These are phyloP conservation scores for Noctua janthina DNA, from an alignment of 2,888 invertebrate species.

Conservation along the genomic window DNA sequence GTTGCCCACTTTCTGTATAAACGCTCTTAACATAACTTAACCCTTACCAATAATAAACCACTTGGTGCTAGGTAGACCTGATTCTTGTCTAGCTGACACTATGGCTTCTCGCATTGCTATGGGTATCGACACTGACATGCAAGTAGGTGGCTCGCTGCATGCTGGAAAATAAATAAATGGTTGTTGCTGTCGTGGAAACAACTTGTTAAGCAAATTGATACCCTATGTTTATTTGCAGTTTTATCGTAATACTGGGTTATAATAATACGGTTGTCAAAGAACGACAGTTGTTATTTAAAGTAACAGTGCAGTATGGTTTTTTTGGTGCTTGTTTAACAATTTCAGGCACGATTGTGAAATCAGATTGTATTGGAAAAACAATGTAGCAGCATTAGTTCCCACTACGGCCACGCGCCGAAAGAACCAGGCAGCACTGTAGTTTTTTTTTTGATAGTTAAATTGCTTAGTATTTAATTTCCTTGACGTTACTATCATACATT, in stretches of 20 bases:
- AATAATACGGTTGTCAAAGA: neutral
- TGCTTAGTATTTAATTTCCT: neutral
- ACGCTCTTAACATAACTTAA: neutral
- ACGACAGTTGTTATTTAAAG: neutral
- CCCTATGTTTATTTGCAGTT: neutral
- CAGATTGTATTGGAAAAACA: neutral
- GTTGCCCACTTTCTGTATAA: too few species aligned
- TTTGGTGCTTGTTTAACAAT: neutral
- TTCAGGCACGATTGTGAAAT: neutral
- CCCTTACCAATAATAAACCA: constrained; percentile 90
- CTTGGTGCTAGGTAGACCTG: constrained; percentile 81
- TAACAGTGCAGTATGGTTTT: neutral
- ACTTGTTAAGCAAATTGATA: neutral
- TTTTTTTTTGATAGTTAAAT: neutral
- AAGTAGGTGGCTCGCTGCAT: constrained; percentile 84
- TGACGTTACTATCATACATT: neutral
- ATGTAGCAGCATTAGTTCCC: neutral
- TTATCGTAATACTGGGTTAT: neutral
- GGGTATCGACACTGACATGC: constrained; percentile 80
- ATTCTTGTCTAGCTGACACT: constrained; percentile 90
- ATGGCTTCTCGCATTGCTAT: constrained; percentile 91
- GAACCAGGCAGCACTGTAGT: neutral
- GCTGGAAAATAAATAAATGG: constrained; percentile 71
- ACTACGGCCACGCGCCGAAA: neutral
- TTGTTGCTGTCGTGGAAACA: neutral